These are phyloP conservation scores for Drosophila koepferae DNA, from an alignment of 2,888 invertebrate species.

Conservation along the genomic window DNA sequence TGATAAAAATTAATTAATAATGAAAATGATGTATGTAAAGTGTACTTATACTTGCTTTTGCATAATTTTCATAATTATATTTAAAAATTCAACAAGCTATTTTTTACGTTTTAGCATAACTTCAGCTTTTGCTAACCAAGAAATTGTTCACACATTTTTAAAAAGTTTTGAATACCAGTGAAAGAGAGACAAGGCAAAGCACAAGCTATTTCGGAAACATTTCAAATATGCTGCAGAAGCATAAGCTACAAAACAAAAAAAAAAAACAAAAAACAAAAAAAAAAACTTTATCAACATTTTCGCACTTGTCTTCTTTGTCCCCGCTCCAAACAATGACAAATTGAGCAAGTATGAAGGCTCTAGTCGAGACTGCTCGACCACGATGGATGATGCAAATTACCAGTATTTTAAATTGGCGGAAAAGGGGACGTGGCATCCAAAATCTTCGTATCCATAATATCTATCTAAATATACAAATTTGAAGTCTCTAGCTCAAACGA, in stretches of 20 bases:
- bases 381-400: too few relatives aligned
- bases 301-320: constrained; percentile 55
- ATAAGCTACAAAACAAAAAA: constrained; percentile 24
- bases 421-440: too few relatives aligned
- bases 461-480: too few relatives aligned
- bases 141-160: background rate
- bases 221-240: constrained; percentile 24
- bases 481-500: too few relatives aligned
- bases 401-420: too few relatives aligned
- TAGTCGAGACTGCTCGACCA: too few relatives aligned
- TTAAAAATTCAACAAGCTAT: background rate
- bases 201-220: constrained; percentile 25
- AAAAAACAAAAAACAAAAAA: constrained; percentile 38
- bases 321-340: constrained; percentile 50
- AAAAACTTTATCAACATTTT: constrained; percentile 72
- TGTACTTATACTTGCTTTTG: background rate
- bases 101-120: background rate
- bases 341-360: background rate
- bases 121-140: background rate
- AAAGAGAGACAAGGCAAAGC: constrained; percentile 11
- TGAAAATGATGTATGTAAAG: background rate
- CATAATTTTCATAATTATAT: background rate
- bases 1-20: background rate
- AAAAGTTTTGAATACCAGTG: constrained; percentile 10
- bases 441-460: too few relatives aligned